Base-by-base conservation (phyloP, 2,888 invertebrate genomes). In the Homarus gammarus region DNA sequence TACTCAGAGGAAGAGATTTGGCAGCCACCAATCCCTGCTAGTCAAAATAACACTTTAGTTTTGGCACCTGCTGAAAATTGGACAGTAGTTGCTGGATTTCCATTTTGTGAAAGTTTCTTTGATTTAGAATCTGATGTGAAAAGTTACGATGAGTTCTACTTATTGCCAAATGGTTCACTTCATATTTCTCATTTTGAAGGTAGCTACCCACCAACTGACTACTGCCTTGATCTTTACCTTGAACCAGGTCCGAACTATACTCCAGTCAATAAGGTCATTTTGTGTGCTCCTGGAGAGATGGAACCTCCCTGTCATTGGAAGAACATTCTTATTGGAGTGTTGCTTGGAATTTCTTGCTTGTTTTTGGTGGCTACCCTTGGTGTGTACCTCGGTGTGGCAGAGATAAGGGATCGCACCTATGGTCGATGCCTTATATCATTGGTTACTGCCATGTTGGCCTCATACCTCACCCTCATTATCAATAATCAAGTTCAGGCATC, bases 381-480 rank as follows among this genome's bases (percentile, higher is more conserved):
- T 2, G 78, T 88, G 44, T 88, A 88, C 33, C 38, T 88, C 1
- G 78, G 88, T 15, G 88, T 88, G 51, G 64, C 84, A 10, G 88
- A 88, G 38, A 77, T 88, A 0, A n/a, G 88, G 51, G 88, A 88
- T 56, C 68, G 84, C 6, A 84, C 84, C 15, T 73, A 88, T n/a
- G 88, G 88, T 36, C 88, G 88, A 18, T 88, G 88, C 64, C 77
- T 88, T 44, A 75, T 84, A n/a, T 88, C 88, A 10, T 68, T 88
- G 88, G 77, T 84, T 40, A 40, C 64, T 10, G 88, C 88, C 51
- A 88, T 88, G 88, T 44, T 88, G 22, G 36, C 83, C 6, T n/a
- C 88, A 5, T 78, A 88, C 56, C 68, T 88, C 75, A 56, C 68
- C 56, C 18, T 84, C 3, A 68, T 49, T 6, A 31, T 68, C 12